Base-by-base conservation (phyloP, 1,140 invertebrate species). In the Heliconius himera region DNA sequence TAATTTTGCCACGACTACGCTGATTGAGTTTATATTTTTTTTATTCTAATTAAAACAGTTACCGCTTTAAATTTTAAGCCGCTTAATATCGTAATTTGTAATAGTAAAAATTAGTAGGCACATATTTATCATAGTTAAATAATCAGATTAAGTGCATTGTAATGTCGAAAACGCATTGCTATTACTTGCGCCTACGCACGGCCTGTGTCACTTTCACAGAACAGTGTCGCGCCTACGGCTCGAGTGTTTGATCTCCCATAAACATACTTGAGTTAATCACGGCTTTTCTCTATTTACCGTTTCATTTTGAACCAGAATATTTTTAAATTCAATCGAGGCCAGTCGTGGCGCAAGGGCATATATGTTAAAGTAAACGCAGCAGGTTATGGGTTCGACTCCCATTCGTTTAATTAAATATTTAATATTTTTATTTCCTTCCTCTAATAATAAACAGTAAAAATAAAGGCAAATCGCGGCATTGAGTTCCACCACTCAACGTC, bases 131-230 rank as follows among this genome's bases (percentile, higher is more conserved):
- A 66, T 66, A 66, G 60, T 22, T 66, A 80, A 80, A 77, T 80
- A 80, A 80, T 90, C 87, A 85, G 88, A 92, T 93, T 91, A 90
- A 81, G 81, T 85, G 83, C 87, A 84, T 81, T 84, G 80, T 80
- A 73, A 82, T 82, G 83, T 80, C 54, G 81, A 83, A 79, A 84
- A 83, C 81, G 82, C 80, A 79, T 81, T 83, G 85, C 83, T 76
- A 88, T 86, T 84, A 80, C 83, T 73, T 83, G 85, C 89, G 86
- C 92, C 91, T 84, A 94, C 91, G 88, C 91, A 87, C 71, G n/a
- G 73, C 74, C 84, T 84, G 87, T 87, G 90, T 90, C 89, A 89
- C 92, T 93, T 93, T 93, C 91, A 86, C 89, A 79, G 82, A 86
- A 87, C 85, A 87, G 90, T 87, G 86, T 87, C 85, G 88, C 90